Percentiles rank a stretch among this genome's conserved stretches.
Conservation (phyloP, 2,888 invertebrate genomes). For the Chironomus riparius region DNA sequence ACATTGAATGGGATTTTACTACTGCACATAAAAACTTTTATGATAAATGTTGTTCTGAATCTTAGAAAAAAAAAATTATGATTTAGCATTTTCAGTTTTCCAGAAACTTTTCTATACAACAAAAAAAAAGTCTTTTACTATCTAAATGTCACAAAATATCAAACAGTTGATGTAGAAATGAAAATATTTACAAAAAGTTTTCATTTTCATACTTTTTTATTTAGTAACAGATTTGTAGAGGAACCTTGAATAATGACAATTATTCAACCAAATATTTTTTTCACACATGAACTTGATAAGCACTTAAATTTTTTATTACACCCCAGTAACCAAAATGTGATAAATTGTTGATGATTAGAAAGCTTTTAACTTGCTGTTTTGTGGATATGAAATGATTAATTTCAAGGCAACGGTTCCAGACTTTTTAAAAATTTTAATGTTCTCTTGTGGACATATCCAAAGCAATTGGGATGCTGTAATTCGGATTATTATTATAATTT, state of each 20-base stretch:
- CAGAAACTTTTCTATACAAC: background rate
- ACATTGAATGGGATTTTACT: slow-evolving; percentile 3
- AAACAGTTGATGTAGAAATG: no score
- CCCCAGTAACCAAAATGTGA: no score
- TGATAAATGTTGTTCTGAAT: background rate
- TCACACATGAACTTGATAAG: background rate
- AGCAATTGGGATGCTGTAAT: no score
- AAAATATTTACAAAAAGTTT: background rate
- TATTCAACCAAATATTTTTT: background rate
- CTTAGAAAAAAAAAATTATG: background rate
- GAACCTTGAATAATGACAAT: background rate
- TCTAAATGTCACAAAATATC: no score
- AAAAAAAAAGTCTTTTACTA: no score
- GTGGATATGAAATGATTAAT: no score
- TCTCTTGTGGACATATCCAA: no score
- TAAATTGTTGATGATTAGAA: no score
- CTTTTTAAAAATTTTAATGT: background rate
- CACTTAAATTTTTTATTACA: background rate
- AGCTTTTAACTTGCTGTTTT: no score
- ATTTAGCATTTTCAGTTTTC: background rate
- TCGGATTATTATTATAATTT: no score
- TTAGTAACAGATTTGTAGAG: background rate
- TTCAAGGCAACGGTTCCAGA: no score
- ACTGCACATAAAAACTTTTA: background rate
- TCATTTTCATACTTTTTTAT: background rate